Conservation (phyloP, 2,113 vertebrate genomes). For the Lepidiolamprologus cunningtoni region DNA sequence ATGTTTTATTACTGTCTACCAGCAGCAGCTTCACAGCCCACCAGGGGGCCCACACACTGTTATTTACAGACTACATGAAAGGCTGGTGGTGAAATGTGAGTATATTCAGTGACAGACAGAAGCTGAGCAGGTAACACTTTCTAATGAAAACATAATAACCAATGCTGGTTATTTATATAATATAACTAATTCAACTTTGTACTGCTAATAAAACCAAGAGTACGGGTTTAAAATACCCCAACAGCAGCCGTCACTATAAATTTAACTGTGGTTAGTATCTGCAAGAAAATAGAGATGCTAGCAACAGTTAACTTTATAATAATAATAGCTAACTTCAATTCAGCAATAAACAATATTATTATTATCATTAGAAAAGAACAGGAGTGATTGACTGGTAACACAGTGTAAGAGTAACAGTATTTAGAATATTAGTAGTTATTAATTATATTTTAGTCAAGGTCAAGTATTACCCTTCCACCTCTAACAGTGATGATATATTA, state of each 20-base stretch:
- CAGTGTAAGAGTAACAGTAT: neutral
- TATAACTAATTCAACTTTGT: fast-evolving
- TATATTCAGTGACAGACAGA: neutral
- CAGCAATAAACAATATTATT: neutral
- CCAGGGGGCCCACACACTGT: neutral
- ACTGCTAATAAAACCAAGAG: neutral
- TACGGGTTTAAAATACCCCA: fast-evolving
- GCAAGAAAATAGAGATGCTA: fast-evolving
- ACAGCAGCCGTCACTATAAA: neutral
- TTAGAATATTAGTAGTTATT: fast-evolving
- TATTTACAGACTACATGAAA: neutral
- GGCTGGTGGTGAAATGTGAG: neutral
- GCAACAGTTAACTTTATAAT: neutral
- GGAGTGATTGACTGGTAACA: fast-evolving
- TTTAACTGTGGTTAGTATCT: fast-evolving
- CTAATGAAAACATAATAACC: neutral
- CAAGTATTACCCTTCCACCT: neutral
- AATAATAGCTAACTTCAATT: neutral
- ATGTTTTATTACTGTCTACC: neutral
- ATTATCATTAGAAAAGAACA: neutral
- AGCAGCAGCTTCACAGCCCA: neutral
- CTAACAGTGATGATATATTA: neutral
- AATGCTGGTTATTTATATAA: neutral
- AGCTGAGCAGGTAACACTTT: neutral
- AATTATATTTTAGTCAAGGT: neutral